These are phyloP conservation scores for Cyclina sinensis DNA, from an alignment of 1,140 invertebrate species.

Conservation along the genomic window DNA sequence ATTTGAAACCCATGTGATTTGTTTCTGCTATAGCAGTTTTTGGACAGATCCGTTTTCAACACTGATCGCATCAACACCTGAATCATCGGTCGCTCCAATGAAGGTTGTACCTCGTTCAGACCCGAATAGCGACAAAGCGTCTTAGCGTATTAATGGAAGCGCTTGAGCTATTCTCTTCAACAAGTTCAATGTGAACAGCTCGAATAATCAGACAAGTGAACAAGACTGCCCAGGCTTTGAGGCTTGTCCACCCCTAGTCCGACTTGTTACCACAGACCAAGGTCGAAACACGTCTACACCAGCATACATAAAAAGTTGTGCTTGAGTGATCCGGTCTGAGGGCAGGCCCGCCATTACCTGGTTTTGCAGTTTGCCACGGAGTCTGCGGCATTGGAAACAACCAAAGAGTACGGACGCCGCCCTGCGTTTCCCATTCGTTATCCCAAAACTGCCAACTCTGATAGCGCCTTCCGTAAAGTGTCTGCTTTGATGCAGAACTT, in stretches of 20 bases:
- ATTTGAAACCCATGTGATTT: constrained; percentile 57
- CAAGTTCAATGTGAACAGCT: constrained; percentile 23
- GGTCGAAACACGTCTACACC: constrained; percentile 46
- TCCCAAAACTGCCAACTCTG: constrained; percentile 26
- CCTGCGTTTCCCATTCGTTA: background rate
- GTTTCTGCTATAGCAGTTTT: background rate
- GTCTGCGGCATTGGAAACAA: constrained; percentile 43
- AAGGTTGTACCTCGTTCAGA: constrained; percentile 42
- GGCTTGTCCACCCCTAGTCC: background rate
- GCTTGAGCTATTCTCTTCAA: constrained; percentile 21
- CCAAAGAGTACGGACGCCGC: constrained; percentile 13
- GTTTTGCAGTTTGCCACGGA: background rate
- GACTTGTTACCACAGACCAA: background rate
- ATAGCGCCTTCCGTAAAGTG: constrained; percentile 48
- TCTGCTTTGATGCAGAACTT: constrained; percentile 54
- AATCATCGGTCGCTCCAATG: background rate
- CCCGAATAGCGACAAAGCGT: background rate
- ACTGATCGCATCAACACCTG: constrained; percentile 39
- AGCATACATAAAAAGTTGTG: background rate
- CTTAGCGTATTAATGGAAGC: constrained; percentile 41
- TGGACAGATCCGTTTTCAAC: constrained; percentile 34
- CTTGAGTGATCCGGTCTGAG: background rate
- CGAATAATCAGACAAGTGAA: constrained; percentile 28
- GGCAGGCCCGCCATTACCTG: constrained; percentile 41
- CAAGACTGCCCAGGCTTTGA: constrained; percentile 32